Evolutionary conservation across 2,113 vertebrate species (phyloP).

Genomic region (Bubo bubo): DNA sequence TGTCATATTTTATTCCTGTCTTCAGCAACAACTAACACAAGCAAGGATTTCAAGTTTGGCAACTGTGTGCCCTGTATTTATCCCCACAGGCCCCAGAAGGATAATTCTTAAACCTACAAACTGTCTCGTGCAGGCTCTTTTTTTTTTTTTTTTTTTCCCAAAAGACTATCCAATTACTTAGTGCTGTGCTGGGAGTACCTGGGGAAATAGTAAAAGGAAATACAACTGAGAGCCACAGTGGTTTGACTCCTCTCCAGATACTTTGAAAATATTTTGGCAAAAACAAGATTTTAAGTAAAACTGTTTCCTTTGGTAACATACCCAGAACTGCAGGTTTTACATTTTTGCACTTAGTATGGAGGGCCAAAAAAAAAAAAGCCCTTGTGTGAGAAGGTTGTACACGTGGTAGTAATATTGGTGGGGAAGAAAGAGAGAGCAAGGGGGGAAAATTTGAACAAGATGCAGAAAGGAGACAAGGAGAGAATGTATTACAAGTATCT

Average conservation of each 20-base stretch:
- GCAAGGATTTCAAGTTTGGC: slow-evolving; percentile 33
- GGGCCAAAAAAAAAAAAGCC: not conserved
- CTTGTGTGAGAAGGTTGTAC: slow-evolving; percentile 38
- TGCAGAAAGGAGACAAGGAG: not conserved
- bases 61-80: slow-evolving; percentile 33
- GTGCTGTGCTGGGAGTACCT: slow-evolving; percentile 77
- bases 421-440: not conserved
- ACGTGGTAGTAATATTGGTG: not conserved
- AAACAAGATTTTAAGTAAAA: slow-evolving; percentile 84
- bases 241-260: slow-evolving; percentile 84
- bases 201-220: slow-evolving; percentile 84
- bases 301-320: slow-evolving; percentile 87
- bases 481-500: not conserved
- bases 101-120: slow-evolving; percentile 78
- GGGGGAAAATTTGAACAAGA: not conserved
- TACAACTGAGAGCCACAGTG: slow-evolving; percentile 81
- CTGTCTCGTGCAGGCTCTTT: slow-evolving; percentile 57
- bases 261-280: slow-evolving; percentile 86
- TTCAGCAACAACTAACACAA: slow-evolving; percentile 51
- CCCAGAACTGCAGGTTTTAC: slow-evolving; percentile 78
- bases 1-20: not conserved
- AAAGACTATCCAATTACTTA: slow-evolving; percentile 80
- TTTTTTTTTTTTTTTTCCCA: slow-evolving; percentile 9
- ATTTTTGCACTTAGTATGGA: slow-evolving; percentile 70
- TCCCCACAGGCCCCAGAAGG: slow-evolving; percentile 54